These are phyloP conservation scores for Euwallacea similis DNA, from an alignment of 1,140 invertebrate genomes.

Conservation along the genomic window DNA sequence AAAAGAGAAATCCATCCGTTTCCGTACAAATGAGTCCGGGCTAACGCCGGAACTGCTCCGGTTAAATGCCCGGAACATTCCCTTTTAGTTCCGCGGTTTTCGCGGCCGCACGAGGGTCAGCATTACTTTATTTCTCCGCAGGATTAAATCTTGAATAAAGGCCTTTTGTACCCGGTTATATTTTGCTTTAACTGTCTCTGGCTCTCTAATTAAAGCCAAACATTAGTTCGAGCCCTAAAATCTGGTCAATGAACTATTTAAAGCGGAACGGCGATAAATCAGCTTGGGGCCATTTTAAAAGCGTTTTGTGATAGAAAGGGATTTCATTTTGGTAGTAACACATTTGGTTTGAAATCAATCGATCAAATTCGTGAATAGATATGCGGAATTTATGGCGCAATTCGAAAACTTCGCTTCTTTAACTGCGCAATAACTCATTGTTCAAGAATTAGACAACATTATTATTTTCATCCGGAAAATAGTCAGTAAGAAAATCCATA, in stretches of 20 bases:
- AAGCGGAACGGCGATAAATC: constrained; percentile 5
- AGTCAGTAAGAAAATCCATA: too few relatives aligned
- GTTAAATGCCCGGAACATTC: constrained; percentile 31
- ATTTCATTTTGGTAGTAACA: background rate
- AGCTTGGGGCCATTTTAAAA: constrained; percentile 2
- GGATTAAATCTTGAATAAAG: constrained; percentile 29
- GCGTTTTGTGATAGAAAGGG: constrained; percentile 1
- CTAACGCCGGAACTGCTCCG: constrained; percentile 21
- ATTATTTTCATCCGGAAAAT: too few relatives aligned
- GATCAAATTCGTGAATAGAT: background rate
- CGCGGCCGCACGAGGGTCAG: constrained; percentile 23
- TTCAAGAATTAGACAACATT: too few relatives aligned
- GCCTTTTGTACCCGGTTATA: constrained; percentile 3
- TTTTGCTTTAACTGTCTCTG: background rate
- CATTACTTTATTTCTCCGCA: constrained; percentile 27
- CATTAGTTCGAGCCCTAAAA: constrained; percentile 1
- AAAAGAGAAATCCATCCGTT: constrained; percentile 8
- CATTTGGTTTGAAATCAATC: background rate
- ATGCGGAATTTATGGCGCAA: too few relatives aligned
- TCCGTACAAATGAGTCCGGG: constrained; percentile 20
- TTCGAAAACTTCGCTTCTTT: too few relatives aligned
- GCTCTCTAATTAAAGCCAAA: constrained; percentile 9
- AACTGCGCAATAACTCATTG: too few relatives aligned
- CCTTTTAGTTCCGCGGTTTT: constrained; percentile 32
- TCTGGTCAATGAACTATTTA: constrained; percentile 9